These are phyloP conservation scores for Bettongia penicillata DNA, from an alignment of 2,113 vertebrate species.

Conservation along the genomic window DNA sequence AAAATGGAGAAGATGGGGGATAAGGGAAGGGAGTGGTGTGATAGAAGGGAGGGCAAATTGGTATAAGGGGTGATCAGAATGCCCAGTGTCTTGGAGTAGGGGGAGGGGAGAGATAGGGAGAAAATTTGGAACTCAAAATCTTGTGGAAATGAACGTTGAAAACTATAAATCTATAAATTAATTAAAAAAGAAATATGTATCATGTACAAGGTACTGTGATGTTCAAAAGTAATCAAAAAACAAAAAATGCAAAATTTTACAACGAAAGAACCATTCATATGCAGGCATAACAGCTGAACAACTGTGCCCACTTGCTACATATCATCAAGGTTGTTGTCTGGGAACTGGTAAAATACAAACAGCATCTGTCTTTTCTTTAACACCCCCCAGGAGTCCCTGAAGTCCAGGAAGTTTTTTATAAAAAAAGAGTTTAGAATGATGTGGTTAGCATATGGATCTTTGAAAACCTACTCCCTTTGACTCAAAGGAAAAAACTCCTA, in stretches of 20 bases:
- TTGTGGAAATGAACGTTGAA: too few species aligned
- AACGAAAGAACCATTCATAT: background rate
- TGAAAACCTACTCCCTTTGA: background rate
- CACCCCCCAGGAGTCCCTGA: background rate
- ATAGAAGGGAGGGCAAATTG: too few species aligned
- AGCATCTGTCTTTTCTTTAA: background rate
- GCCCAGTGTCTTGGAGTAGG: too few species aligned
- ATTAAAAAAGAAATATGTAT: too few species aligned
- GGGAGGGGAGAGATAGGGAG: too few species aligned
- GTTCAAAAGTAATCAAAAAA: background rate
- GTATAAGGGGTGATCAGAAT: too few species aligned
- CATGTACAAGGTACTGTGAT: background rate
- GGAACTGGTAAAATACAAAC: background rate
- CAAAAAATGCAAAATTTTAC: background rate
- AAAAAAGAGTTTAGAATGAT: background rate
- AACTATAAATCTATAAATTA: too few species aligned
- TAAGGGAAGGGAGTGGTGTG: too few species aligned
- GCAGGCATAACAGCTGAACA: background rate
- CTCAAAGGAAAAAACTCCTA: background rate
- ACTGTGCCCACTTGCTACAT: background rate
- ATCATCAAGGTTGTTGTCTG: background rate
- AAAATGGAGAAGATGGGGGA: too few species aligned
- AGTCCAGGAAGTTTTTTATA: background rate
- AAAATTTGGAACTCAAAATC: too few species aligned
- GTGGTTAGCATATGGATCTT: background rate